Evolutionary conservation across 2,113 vertebrate species (phyloP).

Genomic region (Herpetotheres cachinnans): DNA sequence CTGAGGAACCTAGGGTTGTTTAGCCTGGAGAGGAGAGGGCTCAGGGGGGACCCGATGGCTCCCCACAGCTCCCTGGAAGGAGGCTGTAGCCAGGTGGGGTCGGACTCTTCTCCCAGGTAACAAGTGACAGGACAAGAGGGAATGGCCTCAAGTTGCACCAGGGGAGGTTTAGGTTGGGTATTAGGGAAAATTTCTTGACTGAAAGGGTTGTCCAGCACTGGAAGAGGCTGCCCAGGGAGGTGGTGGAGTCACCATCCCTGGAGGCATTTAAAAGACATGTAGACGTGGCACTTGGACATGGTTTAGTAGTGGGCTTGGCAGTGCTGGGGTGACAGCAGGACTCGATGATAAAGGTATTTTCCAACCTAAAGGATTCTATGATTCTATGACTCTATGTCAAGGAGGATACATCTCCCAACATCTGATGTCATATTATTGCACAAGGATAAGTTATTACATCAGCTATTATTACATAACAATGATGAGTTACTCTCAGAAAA

Average conservation of each 20-base stretch:
- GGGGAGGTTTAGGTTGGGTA: not conserved
- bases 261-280: not conserved
- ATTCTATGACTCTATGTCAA: not conserved
- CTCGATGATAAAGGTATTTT: not conserved
- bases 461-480: not conserved
- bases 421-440: not conserved
- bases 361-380: not conserved
- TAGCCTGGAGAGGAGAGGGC: too few species aligned
- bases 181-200: not conserved
- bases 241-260: not conserved
- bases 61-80: too few species aligned
- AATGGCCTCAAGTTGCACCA: not conserved
- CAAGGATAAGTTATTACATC: not conserved
- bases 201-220: not conserved
- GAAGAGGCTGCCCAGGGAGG: not conserved
- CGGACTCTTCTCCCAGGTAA: not conserved
- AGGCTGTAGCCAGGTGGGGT: too few species aligned
- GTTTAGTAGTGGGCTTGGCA: too few species aligned
- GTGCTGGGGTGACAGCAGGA: too few species aligned
- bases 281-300: too few species aligned
- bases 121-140: not conserved
- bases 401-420: not conserved
- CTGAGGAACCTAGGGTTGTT: too few species aligned
- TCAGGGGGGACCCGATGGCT: too few species aligned
- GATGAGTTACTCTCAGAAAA: constrained; percentile 49